Conservation (phyloP, 2,888 invertebrate species). For the Dendrolimus houi region DNA sequence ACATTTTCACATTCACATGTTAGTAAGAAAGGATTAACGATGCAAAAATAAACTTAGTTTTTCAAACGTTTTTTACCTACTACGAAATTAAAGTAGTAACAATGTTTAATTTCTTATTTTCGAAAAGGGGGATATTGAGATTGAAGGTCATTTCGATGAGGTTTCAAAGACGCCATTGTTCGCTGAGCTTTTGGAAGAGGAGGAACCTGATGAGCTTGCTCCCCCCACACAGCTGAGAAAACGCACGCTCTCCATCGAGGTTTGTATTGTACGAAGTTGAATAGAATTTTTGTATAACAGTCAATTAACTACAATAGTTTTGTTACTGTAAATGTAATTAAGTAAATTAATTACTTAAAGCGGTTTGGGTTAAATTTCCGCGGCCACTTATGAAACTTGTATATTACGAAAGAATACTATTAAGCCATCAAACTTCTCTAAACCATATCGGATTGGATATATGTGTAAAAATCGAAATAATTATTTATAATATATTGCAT, state of each 20-base stretch:
- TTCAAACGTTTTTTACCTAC: too few species aligned
- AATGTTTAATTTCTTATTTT: neutral
- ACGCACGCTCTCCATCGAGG: constrained; percentile 60
- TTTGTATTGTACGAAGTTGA: constrained; percentile 12
- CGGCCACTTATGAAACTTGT: too few species aligned
- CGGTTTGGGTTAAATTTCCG: too few species aligned
- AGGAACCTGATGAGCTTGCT: constrained; percentile 31
- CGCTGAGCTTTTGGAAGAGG: constrained; percentile 61
- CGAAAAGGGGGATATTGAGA: constrained; percentile 77
- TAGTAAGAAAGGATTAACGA: too few species aligned
- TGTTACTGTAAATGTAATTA: neutral
- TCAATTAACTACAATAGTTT: neutral
- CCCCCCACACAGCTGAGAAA: constrained; percentile 23
- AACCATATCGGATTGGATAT: too few species aligned
- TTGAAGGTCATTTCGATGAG: constrained; percentile 72
- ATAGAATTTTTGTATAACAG: neutral
- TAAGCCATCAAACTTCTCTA: too few species aligned
- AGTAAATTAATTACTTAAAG: neutral
- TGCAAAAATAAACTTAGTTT: too few species aligned
- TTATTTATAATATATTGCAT: too few species aligned
- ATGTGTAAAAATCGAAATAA: too few species aligned
- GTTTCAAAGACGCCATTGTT: constrained; percentile 72
- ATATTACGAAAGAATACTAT: too few species aligned
- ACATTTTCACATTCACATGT: too few species aligned
- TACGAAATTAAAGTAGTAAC: too few species aligned